Percentiles rank a stretch among this genome's conserved stretches.
phyloP scores from a whole-genome alignment of 2,797 vertebrate genomes.

The Rhynchonycteris naso region DNA sequence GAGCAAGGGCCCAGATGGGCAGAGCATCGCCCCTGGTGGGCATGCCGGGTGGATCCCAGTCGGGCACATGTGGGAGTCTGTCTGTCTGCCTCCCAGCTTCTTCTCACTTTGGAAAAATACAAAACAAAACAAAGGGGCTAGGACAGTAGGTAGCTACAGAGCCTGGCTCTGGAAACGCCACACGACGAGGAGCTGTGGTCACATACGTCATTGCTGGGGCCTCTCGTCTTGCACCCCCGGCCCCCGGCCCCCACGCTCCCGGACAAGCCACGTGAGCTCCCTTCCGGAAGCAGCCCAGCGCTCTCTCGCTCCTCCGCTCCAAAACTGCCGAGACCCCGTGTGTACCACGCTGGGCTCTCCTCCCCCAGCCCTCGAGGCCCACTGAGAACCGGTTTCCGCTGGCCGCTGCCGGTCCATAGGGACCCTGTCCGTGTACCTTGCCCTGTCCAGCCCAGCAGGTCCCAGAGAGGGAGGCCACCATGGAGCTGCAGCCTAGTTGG shows the following conservation, averaged over 20 bases:
- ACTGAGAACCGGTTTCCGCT: rapidly evolving
- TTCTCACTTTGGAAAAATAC: too few species aligned
- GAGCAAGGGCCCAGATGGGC: too few species aligned
- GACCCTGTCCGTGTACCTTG: rapidly evolving
- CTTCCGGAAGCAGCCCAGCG: neutral
- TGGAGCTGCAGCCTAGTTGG: neutral
- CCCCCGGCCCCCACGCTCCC: neutral
- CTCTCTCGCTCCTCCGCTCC: rapidly evolving
- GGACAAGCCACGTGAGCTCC: rapidly evolving
- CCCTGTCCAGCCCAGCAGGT: neutral
- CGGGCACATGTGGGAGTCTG: too few species aligned
- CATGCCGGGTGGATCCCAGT: too few species aligned
- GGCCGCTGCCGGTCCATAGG: rapidly evolving
- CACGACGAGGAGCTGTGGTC: rapidly evolving
- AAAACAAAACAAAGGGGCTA: too few species aligned
- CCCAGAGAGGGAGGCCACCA: rapidly evolving
- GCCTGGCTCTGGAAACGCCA: rapidly evolving
- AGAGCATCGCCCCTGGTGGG: too few species aligned
- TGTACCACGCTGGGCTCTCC: too few species aligned
- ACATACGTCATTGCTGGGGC: rapidly evolving
- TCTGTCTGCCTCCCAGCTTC: too few species aligned
- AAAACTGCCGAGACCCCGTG: rapidly evolving
- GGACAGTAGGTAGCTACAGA: neutral
- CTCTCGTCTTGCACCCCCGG: rapidly evolving
- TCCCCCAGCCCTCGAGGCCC: too few species aligned